Conservation (phyloP, 2,113 vertebrate genomes). For the Quiscalus mexicanus region DNA sequence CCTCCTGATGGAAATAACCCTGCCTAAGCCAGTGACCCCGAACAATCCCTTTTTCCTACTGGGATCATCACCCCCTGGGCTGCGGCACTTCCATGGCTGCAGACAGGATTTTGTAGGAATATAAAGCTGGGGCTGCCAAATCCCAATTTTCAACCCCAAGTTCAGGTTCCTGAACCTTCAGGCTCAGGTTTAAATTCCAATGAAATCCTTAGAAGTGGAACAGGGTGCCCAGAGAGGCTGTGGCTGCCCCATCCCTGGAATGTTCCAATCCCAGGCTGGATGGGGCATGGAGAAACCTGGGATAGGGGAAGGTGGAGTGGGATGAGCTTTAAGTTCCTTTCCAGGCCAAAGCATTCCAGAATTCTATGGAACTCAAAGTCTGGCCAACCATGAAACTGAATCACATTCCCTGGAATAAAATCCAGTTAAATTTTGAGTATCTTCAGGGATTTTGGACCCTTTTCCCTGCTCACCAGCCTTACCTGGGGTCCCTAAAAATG, state of each 20-base stretch:
- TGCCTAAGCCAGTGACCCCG: accelerated
- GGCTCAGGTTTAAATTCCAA: not conserved
- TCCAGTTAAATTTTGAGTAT: not conserved
- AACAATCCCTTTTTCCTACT: not conserved
- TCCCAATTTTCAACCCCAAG: accelerated
- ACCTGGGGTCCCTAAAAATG: not conserved
- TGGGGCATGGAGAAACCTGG: not conserved
- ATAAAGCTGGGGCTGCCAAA: not conserved
- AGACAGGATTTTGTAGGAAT: accelerated
- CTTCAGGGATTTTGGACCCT: not conserved
- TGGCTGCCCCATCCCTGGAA: not conserved
- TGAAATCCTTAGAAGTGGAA: not conserved
- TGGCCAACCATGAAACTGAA: not conserved
- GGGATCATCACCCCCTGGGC: too few relatives aligned
- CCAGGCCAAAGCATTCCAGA: not conserved
- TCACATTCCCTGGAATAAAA: not conserved
- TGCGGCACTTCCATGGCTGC: accelerated
- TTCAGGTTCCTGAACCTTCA: not conserved
- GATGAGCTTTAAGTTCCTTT: not conserved
- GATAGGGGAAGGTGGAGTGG: too few relatives aligned
- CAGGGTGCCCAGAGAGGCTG: not conserved
- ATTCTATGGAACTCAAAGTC: not conserved
- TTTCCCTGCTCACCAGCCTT: not conserved
- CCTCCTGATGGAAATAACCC: not conserved
- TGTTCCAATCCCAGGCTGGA: not conserved